A percentile compares a stretch with the other conserved stretches of the same genome.
phyloP scores from a whole-genome alignment of 1,140 invertebrate genomes.

The Drosophila nigrodunni region DNA sequence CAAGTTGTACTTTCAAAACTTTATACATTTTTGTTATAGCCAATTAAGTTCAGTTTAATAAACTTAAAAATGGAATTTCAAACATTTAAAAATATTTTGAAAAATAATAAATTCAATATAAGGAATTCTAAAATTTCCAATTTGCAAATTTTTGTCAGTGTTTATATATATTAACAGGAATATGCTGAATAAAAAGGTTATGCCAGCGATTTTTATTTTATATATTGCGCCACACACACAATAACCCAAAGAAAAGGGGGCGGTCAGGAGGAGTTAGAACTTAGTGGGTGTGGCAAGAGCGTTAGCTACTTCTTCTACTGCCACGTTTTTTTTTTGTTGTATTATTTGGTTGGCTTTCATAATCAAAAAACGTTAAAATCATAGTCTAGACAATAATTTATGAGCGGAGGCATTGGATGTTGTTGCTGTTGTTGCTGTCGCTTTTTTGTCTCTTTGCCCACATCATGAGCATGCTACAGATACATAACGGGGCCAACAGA shows the following conservation, averaged over 20 bases:
- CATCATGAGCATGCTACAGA: conserved; percentile 47
- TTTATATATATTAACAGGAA: background rate
- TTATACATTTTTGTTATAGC: too few relatives aligned
- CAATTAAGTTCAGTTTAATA: too few relatives aligned
- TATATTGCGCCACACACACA: conserved; percentile 51
- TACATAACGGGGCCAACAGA: conserved; percentile 32
- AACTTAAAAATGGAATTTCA: too few relatives aligned
- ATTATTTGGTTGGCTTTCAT: conserved; percentile 60
- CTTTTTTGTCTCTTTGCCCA: conserved; percentile 58
- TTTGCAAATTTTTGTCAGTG: too few relatives aligned
- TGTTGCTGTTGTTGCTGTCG: conserved; percentile 3
- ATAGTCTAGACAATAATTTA: conserved; percentile 85
- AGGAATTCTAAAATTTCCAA: too few relatives aligned
- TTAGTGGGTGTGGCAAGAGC: conserved; percentile 4
- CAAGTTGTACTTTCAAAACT: too few relatives aligned
- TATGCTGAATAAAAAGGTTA: conserved; percentile 53
- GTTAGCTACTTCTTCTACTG: conserved; percentile 25
- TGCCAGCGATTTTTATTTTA: conserved; percentile 76
- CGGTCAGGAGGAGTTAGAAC: background rate
- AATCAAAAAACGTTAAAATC: conserved; percentile 85
- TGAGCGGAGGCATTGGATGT: conserved; percentile 55
- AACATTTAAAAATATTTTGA: too few relatives aligned
- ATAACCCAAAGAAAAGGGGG: conserved; percentile 9
- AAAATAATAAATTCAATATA: too few relatives aligned
- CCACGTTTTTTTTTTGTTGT: conserved; percentile 35